Evolutionary conservation across 2,888 invertebrate genomes (phyloP).

Genomic region (Ormyrus labotus): DNA sequence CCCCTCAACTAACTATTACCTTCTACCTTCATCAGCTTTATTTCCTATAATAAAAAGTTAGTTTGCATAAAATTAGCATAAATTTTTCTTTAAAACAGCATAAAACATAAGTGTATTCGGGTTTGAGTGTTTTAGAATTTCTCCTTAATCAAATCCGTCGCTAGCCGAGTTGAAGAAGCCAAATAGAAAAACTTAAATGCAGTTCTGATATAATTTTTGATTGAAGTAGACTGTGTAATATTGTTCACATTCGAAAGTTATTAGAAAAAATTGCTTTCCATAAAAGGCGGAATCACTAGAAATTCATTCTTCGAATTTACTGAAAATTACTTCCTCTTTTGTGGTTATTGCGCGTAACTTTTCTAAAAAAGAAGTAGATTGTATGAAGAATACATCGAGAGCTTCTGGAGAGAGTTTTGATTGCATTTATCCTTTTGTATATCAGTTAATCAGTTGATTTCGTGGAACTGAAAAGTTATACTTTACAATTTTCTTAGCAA

Average conservation of each 20-base stretch:
- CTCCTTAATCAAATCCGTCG: not conserved
- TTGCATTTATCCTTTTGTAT: too few species aligned
- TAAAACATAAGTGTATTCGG: too few species aligned
- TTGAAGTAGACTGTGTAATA: conserved; percentile 30
- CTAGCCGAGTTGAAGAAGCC: not conserved
- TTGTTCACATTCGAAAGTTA: conserved; percentile 31
- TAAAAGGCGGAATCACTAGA: conserved; percentile 22
- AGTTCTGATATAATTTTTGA: conserved; percentile 28
- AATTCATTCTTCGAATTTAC: conserved; percentile 36
- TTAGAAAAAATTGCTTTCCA: conserved; percentile 4
- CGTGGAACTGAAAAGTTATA: too few species aligned
- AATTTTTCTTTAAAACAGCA: not conserved
- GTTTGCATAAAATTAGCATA: not conserved
- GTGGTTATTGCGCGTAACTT: conserved; percentile 7
- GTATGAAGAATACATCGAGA: too few species aligned
- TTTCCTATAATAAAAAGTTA: not conserved
- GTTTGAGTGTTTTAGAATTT: conserved; percentile 1
- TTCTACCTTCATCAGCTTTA: too few species aligned
- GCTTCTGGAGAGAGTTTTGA: too few species aligned
- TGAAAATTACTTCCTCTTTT: conserved; percentile 36
- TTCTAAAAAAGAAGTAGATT: not conserved
- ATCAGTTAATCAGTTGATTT: too few species aligned
- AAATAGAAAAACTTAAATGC: conserved; percentile 21
- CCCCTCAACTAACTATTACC: too few species aligned
- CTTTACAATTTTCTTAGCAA: too few species aligned